phyloP scores from a whole-genome alignment of 2,113 vertebrate species.

The Cariama cristata region DNA sequence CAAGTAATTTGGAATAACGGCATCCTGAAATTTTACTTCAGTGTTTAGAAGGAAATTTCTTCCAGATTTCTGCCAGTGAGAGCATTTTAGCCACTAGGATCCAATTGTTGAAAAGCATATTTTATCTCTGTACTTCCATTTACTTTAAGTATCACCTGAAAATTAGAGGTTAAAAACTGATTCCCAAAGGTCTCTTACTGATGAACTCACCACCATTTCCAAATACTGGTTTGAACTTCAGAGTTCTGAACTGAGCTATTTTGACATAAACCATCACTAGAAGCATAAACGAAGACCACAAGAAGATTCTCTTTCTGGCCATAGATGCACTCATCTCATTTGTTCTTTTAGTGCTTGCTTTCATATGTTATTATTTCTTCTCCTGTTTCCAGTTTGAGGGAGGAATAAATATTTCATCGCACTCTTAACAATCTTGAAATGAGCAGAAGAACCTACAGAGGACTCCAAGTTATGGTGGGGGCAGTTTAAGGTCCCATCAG shows the following conservation, averaged over 20 bases:
- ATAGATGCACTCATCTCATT: background rate
- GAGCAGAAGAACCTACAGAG: background rate
- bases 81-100: background rate
- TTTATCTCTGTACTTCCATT: background rate
- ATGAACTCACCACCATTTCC: background rate
- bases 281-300: background rate
- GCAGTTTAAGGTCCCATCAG: background rate
- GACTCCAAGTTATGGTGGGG: background rate
- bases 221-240: background rate
- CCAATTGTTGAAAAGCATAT: background rate
- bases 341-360: background rate
- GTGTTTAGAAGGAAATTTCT: background rate
- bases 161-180: background rate
- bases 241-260: background rate
- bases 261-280: background rate
- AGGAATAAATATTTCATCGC: background rate
- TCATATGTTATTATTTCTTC: background rate
- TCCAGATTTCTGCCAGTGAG: background rate
- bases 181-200: background rate
- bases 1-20: constrained; percentile 23
- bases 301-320: background rate
- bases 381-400: background rate
- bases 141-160: background rate
- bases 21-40: constrained; percentile 44
- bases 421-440: background rate